Conservation (phyloP, 2,113 vertebrate species). For the Cochlearius cochlearius region DNA sequence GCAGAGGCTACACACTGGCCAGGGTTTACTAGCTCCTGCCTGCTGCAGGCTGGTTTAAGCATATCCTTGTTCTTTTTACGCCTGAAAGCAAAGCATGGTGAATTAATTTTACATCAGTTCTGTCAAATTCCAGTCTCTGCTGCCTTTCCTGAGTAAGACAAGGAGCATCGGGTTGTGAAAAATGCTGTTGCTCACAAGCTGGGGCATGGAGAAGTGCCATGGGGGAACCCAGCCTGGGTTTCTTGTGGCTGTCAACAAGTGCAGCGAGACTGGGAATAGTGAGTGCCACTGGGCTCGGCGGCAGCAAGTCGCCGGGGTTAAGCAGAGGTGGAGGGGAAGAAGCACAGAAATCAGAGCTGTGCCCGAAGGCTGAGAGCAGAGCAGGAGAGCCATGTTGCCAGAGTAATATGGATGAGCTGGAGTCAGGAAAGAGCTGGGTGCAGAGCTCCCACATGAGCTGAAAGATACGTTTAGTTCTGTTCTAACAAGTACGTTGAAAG, state of each 20-base stretch:
- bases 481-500: background rate
- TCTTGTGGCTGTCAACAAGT: background rate
- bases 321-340: background rate
- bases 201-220: background rate
- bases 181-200: background rate
- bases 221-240: background rate
- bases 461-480: background rate
- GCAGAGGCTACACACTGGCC: background rate
- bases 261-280: background rate
- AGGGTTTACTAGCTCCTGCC: background rate
- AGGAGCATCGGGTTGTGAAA: background rate
- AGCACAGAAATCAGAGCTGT: constrained; percentile 29
- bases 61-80: background rate
- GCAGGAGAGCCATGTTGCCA: constrained; percentile 11
- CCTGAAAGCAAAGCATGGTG: background rate
- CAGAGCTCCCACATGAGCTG: background rate
- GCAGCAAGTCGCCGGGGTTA: background rate
- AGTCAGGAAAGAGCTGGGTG: background rate
- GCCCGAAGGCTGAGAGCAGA: constrained; percentile 23
- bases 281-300: background rate
- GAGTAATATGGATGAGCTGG: background rate
- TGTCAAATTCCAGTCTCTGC: background rate
- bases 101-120: background rate
- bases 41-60: background rate
- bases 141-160: background rate